Percentiles rank a stretch among this genome's conserved stretches.
Conservation (phyloP, 2,888 invertebrate species). For the Himalopsyche japonica region DNA sequence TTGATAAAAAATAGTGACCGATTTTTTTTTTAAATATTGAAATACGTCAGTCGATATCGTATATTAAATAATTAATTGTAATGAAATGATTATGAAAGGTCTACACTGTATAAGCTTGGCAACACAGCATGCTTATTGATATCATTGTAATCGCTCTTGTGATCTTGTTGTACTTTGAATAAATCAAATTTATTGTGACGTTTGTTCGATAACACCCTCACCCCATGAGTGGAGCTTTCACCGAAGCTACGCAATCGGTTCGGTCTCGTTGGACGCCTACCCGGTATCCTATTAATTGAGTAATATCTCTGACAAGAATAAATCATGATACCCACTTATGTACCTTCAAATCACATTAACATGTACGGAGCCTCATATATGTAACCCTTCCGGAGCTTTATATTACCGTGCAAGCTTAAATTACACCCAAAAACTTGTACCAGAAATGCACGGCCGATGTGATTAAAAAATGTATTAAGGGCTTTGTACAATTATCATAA, state of each 20-base stretch:
- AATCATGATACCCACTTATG: background rate
- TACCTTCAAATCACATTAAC: background rate
- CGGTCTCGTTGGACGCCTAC: background rate
- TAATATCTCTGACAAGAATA: slow-evolving; percentile 7
- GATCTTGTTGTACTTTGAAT: background rate
- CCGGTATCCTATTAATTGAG: slow-evolving; percentile 17
- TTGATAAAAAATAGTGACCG: too few relatives aligned
- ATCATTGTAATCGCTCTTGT: background rate
- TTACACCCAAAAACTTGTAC: too few relatives aligned
- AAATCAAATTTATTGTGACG: background rate
- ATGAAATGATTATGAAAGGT: background rate
- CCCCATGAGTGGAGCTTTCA: background rate
- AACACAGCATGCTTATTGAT: background rate
- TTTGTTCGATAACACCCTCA: background rate
- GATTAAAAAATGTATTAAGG: too few relatives aligned
- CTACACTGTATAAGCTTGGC: background rate
- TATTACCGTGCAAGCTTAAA: too few relatives aligned
- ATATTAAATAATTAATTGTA: too few relatives aligned
- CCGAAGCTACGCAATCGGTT: background rate
- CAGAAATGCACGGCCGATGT: too few relatives aligned
- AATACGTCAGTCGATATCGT: too few relatives aligned
- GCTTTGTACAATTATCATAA: too few relatives aligned
- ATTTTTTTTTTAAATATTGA: too few relatives aligned
- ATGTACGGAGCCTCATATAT: background rate
- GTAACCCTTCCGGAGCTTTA: too few relatives aligned